Percentiles rank a stretch among this genome's conserved stretches.
These are phyloP conservation scores for Sphenopsis melanotis DNA, from an alignment of 2,797 vertebrate species.

Conservation along the genomic window DNA sequence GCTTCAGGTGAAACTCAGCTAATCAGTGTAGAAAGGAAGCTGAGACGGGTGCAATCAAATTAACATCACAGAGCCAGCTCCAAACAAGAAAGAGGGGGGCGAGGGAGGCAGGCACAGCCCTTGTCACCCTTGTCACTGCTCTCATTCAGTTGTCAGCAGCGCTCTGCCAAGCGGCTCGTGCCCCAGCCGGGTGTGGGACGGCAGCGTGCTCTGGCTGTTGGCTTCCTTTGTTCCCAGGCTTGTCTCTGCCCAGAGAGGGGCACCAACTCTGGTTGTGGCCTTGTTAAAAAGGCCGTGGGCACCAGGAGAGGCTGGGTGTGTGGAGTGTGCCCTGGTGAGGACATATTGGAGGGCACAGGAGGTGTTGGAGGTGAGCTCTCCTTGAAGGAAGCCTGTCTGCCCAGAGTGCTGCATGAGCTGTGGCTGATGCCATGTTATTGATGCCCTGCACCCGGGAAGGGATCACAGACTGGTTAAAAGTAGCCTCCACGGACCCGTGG, in stretches of 20 bases:
- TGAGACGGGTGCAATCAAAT: conserved; percentile 69
- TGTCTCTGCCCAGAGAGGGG: conserved; percentile 56
- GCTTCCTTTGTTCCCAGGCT: conserved; percentile 56
- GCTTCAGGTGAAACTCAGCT: conserved; percentile 75
- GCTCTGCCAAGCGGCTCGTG: neutral
- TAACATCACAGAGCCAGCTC: conserved; percentile 56
- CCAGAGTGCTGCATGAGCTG: too few species aligned
- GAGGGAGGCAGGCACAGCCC: conserved; percentile 34
- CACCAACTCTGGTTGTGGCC: neutral
- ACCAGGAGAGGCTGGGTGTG: neutral
- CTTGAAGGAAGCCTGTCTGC: fast-evolving
- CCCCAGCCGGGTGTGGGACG: neutral
- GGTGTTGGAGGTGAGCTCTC: fast-evolving
- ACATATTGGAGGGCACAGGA: neutral
- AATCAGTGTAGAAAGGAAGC: conserved; percentile 74
- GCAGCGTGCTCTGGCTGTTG: neutral
- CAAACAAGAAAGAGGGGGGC: conserved; percentile 45
- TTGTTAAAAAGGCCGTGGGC: conserved; percentile 44
- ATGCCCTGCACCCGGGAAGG: neutral
- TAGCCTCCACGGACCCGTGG: neutral
- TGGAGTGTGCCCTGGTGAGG: neutral
- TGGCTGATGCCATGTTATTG: fast-evolving
- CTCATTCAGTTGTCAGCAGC: neutral
- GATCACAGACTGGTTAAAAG: fast-evolving
- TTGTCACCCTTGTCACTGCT: conserved; percentile 13